Evolutionary conservation across 2,113 vertebrate species (phyloP).

Genomic region (Oryzias javanicus): DNA sequence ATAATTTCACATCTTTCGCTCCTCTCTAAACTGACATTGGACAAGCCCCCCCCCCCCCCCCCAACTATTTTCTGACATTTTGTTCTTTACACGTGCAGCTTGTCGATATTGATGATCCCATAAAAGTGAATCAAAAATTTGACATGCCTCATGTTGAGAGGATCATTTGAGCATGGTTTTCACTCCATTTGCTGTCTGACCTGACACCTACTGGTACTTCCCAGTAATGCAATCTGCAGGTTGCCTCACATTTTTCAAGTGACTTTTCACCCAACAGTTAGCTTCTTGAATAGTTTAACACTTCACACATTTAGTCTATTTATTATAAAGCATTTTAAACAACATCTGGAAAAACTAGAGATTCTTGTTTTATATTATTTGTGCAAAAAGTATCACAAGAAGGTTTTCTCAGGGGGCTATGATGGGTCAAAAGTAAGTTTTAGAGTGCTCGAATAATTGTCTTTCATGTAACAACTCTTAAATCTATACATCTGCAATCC

Average conservation of each 20-base stretch:
- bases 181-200: constrained; percentile 43
- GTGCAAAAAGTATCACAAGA: no score
- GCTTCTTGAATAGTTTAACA: neutral
- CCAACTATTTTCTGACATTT: neutral
- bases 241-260: constrained; percentile 39
- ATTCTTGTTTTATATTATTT: no score
- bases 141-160: neutral
- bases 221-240: constrained; percentile 24
- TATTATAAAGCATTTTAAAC: no score
- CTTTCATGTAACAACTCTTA: no score
- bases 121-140: neutral
- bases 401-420: no score
- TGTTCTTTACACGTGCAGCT: neutral
- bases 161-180: neutral
- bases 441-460: no score
- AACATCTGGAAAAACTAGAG: no score
- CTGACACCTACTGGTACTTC: constrained; percentile 60
- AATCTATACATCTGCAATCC: no score
- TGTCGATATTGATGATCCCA: constrained; percentile 1
- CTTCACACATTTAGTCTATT: neutral
- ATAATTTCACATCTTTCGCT: constrained; percentile 57
- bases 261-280: constrained; percentile 20
- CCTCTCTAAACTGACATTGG: constrained; percentile 22
- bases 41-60: no score
- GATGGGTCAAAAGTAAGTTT: no score